Evolutionary conservation across 1,140 invertebrate species (phyloP).

Genomic region (Cyclina sinensis): DNA sequence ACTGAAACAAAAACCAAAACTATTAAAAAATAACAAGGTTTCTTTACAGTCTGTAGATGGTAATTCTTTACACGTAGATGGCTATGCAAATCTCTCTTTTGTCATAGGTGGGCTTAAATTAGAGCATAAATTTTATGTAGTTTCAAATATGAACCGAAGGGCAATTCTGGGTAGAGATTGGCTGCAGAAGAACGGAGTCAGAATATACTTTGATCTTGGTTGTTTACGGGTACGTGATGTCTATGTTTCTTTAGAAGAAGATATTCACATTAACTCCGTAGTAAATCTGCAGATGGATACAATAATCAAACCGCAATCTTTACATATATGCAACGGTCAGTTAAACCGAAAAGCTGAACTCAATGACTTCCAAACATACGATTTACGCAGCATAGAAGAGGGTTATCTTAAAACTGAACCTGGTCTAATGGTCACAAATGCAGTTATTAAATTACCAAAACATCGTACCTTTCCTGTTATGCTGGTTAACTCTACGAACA

Average conservation of each 20-base stretch:
- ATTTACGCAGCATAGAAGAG: background rate
- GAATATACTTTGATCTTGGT: background rate
- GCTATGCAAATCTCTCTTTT: background rate
- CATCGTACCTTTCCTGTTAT: background rate
- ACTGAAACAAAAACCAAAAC: background rate
- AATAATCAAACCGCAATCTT: constrained; percentile 12
- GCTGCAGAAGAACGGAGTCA: background rate
- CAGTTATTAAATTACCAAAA: background rate
- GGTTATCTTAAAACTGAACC: background rate
- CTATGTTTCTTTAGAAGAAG: too few species aligned
- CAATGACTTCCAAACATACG: background rate
- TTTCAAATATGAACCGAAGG: background rate
- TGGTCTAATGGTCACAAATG: background rate
- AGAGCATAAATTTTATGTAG: background rate
- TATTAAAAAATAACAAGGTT: background rate
- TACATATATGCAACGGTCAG: background rate
- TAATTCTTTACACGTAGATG: too few species aligned
- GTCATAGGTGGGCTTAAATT: background rate
- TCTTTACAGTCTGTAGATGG: background rate
- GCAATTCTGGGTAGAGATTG: background rate
- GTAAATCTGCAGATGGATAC: background rate
- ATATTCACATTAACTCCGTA: too few species aligned
- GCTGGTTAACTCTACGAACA: too few species aligned
- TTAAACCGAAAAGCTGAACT: background rate
- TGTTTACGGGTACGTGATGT: constrained; percentile 1